A percentile compares a stretch with the other conserved stretches of the same genome.
phyloP scores from a whole-genome alignment of 2,888 invertebrate genomes.

The Formica aserva region DNA sequence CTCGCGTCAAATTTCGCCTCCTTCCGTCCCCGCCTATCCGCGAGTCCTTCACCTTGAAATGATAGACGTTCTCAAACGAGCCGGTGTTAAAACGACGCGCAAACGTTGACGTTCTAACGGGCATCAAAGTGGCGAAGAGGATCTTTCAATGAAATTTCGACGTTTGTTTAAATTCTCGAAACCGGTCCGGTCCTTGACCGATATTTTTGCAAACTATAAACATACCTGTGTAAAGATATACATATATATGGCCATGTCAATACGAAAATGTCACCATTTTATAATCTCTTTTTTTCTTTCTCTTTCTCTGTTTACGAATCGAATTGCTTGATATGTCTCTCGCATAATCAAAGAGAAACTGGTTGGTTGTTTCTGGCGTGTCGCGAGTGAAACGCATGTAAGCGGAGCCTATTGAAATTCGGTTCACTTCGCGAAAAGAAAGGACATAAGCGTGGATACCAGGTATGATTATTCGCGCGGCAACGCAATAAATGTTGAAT shows the following conservation, averaged over 20 bases:
- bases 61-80: not conserved
- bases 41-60: constrained; percentile 5
- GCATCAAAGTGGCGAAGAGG: not conserved
- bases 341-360: constrained; percentile 53
- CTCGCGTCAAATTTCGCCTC: not conserved
- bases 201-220: constrained; percentile 11
- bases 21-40: not conserved
- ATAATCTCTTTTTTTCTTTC: not conserved
- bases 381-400: constrained; percentile 42
- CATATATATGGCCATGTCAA: not conserved
- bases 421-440: constrained; percentile 35
- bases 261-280: constrained; percentile 23
- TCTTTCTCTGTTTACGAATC: not conserved
- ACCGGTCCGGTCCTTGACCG: constrained; percentile 25
- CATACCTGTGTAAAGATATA: not conserved
- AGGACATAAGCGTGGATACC: constrained; percentile 25
- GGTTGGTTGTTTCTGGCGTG: constrained; percentile 16
- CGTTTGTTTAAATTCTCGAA: not conserved
- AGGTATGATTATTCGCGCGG: not conserved
- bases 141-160: not conserved
- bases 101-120: not conserved
- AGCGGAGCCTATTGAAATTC: constrained; percentile 35
- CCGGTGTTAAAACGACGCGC: not conserved
- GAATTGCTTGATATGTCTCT: not conserved
- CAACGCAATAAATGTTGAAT: constrained; percentile 19